Evolutionary conservation across 2,888 invertebrate species (phyloP).

Genomic region (Nematopogon swammerdamellus): DNA sequence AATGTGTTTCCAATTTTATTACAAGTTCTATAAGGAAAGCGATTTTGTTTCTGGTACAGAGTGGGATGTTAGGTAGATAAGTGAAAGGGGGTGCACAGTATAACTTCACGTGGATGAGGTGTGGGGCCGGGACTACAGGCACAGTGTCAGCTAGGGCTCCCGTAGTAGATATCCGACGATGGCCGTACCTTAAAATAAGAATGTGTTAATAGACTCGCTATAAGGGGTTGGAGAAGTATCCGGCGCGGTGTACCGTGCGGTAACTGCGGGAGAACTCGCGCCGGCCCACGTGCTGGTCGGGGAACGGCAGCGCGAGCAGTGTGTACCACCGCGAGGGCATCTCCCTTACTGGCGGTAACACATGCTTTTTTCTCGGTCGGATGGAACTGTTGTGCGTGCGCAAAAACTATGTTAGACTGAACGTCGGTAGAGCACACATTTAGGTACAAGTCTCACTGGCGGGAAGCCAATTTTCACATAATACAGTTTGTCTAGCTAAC

Average conservation of each 20-base stretch:
- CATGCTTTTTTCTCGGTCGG: slow-evolving; percentile 17
- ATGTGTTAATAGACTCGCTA: slow-evolving; percentile 40
- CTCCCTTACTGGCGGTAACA: slow-evolving; percentile 45
- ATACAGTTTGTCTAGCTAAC: no score
- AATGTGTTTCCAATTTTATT: no score
- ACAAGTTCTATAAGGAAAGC: no score
- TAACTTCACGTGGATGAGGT: no score
- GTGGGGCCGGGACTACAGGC: slow-evolving; percentile 30
- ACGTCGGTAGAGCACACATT: no score
- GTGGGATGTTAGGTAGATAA: no score
- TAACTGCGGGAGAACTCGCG: slow-evolving; percentile 77
- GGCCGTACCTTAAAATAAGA: slow-evolving; percentile 41
- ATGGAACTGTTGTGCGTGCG: slow-evolving; percentile 10
- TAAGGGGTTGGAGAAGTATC: slow-evolving; percentile 85
- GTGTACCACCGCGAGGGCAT: slow-evolving; percentile 87
- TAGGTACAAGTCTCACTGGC: no score
- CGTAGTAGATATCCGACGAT: background rate
- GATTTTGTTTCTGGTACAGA: no score
- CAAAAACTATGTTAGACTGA: slow-evolving; percentile 1
- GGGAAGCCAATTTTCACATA: no score
- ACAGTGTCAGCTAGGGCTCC: slow-evolving; percentile 27
- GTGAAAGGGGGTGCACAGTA: no score
- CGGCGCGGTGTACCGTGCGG: slow-evolving; percentile 70
- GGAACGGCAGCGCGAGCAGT: slow-evolving; percentile 86
- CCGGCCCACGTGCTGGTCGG: slow-evolving; percentile 88